Base-by-base conservation (phyloP, 2,888 invertebrate species). In the Orgyia antiqua region DNA sequence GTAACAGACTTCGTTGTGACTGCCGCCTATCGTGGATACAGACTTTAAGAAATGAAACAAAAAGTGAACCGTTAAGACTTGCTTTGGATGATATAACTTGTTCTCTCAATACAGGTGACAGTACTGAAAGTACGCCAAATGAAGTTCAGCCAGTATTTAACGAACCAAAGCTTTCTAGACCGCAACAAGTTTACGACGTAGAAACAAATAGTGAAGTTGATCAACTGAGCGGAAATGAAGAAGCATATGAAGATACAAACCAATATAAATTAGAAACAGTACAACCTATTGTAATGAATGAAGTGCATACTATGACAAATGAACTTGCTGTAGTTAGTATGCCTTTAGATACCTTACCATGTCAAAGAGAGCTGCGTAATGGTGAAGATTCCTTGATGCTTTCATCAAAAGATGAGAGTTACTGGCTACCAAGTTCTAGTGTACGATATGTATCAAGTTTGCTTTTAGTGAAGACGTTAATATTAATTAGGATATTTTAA, bases 21-120 rank as follows among this genome's bases (percentile, higher is more conserved):
- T 94, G 94, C 62, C 92, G 93, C 26, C 80, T 95, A 29, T 88
- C 90, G 29, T 95, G 95, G 95, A 89, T 94, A 59, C 91, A 92
- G 78, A 83, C 87, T 27, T 78, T 95, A 33, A 88, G 90, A 48
- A 91, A 92, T 69, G 93, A 93, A 66, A 93, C 94, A 29, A 90
- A 90, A 66, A 93, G 92, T 63, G 87, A 88, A 52, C 89, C 90
- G 45, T 86, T 94, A 30, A 88, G 88, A 49, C 86, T 89, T 49
- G 89, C 91, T 18, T 82, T 94, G 15, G 92, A 93, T 54, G 90
- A 91, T 46, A 86, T 94, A 42, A 91, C 90, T 33, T 94, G 94
- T 69, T 28, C 67, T 10, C 58, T 63, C 2, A 57, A 45, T 28
- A 35, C 43, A 26, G 38, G 35, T 2, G 53, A 56, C 3, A 58